Evolutionary conservation across 2,888 invertebrate genomes (phyloP).

Genomic region (Adelognathus sp.): DNA sequence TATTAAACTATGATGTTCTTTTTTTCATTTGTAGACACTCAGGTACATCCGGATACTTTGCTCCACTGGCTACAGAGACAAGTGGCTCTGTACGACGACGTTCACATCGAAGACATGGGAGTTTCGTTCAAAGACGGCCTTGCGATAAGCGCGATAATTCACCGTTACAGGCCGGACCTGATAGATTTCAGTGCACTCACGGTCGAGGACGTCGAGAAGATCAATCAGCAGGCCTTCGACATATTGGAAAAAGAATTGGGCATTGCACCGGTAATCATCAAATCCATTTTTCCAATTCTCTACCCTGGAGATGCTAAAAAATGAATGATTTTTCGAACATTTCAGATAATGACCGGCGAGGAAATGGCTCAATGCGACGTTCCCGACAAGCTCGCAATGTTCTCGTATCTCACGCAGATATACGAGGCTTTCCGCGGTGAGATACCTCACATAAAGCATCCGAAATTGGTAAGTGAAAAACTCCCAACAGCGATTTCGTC

Average conservation of each 20-base stretch:
- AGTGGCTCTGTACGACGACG: constrained; percentile 85
- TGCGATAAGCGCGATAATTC: constrained; percentile 88
- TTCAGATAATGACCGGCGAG: constrained; percentile 87
- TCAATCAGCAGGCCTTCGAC: constrained; percentile 93
- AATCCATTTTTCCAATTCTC: not conserved
- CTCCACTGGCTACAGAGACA: constrained; percentile 90
- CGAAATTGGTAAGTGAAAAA: constrained; percentile 84
- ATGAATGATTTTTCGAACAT: not conserved
- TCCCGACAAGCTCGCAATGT: constrained; percentile 88
- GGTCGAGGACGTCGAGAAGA: constrained; percentile 85
- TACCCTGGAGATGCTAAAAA: not conserved
- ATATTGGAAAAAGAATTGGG: constrained; percentile 93
- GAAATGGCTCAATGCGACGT: constrained; percentile 88
- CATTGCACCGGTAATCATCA: constrained; percentile 82
- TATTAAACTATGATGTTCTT: not conserved
- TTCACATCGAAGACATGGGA: constrained; percentile 86
- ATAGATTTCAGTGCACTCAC: constrained; percentile 88
- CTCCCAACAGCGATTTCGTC: not conserved
- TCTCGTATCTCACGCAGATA: constrained; percentile 93
- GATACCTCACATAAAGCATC: constrained; percentile 91
- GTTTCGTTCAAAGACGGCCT: constrained; percentile 87
- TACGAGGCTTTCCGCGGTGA: constrained; percentile 96
- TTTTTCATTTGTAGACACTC: constrained; percentile 83
- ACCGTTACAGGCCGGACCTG: constrained; percentile 95
- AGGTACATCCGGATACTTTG: constrained; percentile 89